A percentile compares a stretch with the other conserved stretches of the same genome.
phyloP scores from a whole-genome alignment of 2,888 invertebrate species.

The Theretra japonica region DNA sequence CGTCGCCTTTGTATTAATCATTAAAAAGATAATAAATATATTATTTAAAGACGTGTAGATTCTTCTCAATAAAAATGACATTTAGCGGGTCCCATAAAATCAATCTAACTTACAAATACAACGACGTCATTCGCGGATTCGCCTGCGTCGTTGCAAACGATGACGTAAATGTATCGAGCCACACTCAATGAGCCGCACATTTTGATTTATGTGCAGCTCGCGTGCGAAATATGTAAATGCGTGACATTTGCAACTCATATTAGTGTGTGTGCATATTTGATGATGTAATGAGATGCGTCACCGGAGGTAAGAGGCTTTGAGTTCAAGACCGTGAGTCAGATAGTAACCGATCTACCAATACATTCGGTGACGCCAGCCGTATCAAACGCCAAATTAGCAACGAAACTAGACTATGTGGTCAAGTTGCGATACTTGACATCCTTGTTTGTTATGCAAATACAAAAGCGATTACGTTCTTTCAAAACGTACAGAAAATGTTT shows the following conservation, averaged over 20 bases:
- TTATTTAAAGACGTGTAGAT: too few relatives aligned
- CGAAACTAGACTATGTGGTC: neutral
- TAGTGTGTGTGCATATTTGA: neutral
- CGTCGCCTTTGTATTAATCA: too few relatives aligned
- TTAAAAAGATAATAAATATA: too few relatives aligned
- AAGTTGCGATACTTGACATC: neutral
- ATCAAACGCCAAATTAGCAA: neutral
- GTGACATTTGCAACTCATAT: neutral
- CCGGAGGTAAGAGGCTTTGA: neutral
- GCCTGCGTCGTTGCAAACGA: neutral
- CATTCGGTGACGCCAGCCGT: neutral
- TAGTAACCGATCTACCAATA: neutral
- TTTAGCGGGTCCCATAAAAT: neutral
- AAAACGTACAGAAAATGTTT: too few relatives aligned
- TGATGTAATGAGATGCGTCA: slow-evolving; percentile 15
- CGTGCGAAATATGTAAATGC: neutral
- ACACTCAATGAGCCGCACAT: neutral
- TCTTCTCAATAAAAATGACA: too few relatives aligned
- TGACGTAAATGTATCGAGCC: neutral
- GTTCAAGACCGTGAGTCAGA: slow-evolving; percentile 7
- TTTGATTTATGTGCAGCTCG: neutral
- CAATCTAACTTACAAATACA: neutral
- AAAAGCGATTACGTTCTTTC: too few relatives aligned
- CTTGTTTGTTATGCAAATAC: too few relatives aligned
- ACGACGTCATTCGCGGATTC: neutral